phyloP scores from a whole-genome alignment of 2,888 invertebrate species.

The Saturnia pavonia region DNA sequence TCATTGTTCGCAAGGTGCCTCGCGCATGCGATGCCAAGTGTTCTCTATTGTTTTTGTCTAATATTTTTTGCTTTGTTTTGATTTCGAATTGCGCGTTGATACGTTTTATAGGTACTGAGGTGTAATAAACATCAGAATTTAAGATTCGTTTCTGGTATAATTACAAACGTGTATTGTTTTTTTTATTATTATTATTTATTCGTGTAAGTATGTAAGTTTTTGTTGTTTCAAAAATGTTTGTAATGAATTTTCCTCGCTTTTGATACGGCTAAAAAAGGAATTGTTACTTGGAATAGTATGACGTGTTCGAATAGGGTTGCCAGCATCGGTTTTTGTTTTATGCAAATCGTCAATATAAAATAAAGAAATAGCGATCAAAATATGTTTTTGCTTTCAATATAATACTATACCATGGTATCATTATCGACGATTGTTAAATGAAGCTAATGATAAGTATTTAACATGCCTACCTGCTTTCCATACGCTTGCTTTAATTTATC shows the following conservation, averaged over 20 bases:
- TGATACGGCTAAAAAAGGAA: conserved; percentile 3
- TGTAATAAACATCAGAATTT: conserved; percentile 63
- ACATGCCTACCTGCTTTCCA: too few relatives aligned
- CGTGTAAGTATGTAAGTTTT: conserved; percentile 9
- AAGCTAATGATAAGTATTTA: too few relatives aligned
- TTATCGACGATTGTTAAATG: too few relatives aligned
- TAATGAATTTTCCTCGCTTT: not conserved
- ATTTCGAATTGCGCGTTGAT: conserved; percentile 47
- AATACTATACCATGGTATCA: too few relatives aligned
- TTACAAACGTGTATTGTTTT: conserved; percentile 40
- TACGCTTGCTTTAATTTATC: too few relatives aligned
- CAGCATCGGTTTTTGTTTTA: too few relatives aligned
- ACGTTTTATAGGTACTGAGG: conserved; percentile 52
- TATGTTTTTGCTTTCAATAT: too few relatives aligned
- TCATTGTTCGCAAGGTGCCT: conserved; percentile 37
- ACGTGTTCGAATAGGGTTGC: conserved; percentile 21
- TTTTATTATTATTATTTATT: conserved; percentile 1
- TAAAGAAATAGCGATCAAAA: too few relatives aligned
- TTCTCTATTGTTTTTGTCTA: conserved; percentile 53
- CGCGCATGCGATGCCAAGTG: conserved; percentile 54
- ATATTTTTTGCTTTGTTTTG: conserved; percentile 59
- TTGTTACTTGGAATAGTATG: conserved; percentile 32
- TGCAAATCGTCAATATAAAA: too few relatives aligned
- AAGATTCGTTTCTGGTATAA: conserved; percentile 58
- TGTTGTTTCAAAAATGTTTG: conserved; percentile 14